Percentiles rank a stretch among this genome's conserved stretches.
phyloP scores from a whole-genome alignment of 2,888 invertebrate genomes.

The Gasteruption jaculator region DNA sequence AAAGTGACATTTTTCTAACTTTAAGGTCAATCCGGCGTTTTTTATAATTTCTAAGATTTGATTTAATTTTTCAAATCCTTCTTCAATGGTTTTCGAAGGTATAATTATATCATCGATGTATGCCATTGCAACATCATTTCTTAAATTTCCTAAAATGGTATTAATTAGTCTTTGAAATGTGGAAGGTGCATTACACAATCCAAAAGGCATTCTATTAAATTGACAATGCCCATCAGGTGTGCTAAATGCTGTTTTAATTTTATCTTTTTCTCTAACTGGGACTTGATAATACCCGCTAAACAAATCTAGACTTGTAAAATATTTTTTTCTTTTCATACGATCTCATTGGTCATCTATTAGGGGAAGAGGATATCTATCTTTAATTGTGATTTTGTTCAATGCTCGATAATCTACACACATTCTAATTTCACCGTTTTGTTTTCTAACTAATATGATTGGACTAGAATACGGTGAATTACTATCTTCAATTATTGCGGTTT shows the following conservation, averaged over 20 bases:
- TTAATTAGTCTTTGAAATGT: conserved; percentile 33
- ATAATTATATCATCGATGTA: conserved; percentile 37
- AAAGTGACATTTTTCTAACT: conserved; percentile 31
- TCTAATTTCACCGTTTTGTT: conserved; percentile 2
- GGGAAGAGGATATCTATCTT: conserved; percentile 6
- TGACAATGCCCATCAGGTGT: conserved; percentile 35
- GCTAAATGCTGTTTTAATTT: conserved; percentile 25
- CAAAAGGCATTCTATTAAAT: conserved; percentile 32
- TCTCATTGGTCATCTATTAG: conserved; percentile 6
- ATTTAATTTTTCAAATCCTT: conserved; percentile 25
- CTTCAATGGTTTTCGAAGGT: conserved; percentile 22
- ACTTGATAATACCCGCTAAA: conserved; percentile 10
- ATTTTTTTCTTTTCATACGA: not conserved
- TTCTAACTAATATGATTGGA: conserved; percentile 10
- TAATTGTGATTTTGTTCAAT: conserved; percentile 4
- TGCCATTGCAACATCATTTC: conserved; percentile 21
- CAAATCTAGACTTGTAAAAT: conserved; percentile 4
- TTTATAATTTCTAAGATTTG: conserved; percentile 24
- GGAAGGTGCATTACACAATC: conserved; percentile 30
- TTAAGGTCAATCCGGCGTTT: conserved; percentile 29
- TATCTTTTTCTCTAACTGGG: conserved; percentile 6
- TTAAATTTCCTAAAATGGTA: conserved; percentile 20
- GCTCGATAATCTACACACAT: conserved; percentile 8
- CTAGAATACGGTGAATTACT: conserved; percentile 11
- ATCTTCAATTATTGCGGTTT: conserved; percentile 10